These are phyloP conservation scores for Tretioscincus oriximinensis DNA, from an alignment of 2,113 vertebrate species.

Conservation along the genomic window DNA sequence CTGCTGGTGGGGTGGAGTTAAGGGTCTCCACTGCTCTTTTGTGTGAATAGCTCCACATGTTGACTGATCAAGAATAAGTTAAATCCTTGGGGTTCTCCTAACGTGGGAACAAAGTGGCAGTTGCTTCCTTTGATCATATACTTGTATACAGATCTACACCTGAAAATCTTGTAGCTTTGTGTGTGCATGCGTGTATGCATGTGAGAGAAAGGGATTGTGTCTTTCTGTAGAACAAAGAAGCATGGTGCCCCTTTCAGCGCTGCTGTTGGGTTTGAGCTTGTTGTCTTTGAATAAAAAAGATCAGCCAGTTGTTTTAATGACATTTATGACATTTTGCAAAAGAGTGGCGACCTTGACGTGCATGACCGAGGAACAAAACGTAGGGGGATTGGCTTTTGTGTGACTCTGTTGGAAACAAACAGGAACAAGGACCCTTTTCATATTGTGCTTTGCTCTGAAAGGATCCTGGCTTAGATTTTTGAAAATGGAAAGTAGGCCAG, in stretches of 20 bases:
- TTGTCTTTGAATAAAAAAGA: not conserved
- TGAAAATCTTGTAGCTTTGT: not conserved
- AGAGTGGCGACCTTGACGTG: not conserved
- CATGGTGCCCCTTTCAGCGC: not conserved
- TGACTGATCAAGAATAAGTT: conserved; percentile 28
- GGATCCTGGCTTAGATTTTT: not conserved
- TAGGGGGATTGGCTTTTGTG: not conserved
- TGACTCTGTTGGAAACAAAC: too few relatives aligned
- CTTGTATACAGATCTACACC: not conserved
- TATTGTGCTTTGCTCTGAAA: conserved; percentile 3
- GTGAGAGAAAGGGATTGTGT: too few relatives aligned
- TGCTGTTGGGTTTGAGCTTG: conserved; percentile 8
- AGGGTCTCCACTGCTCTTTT: not conserved
- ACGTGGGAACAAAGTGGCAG: not conserved
- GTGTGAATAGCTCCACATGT: conserved; percentile 6
- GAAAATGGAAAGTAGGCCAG: not conserved
- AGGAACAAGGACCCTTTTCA: not conserved
- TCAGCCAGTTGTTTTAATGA: not conserved
- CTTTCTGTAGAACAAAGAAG: conserved; percentile 1
- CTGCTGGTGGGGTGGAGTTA: not conserved
- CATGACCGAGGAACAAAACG: not conserved
- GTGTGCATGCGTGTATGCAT: not conserved
- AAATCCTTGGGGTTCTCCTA: conserved; percentile 13
- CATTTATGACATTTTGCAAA: not conserved
- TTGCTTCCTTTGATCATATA: conserved; percentile 15